Percentiles rank a stretch among this genome's conserved stretches.
Evolutionary conservation across 30 jellyfish, hydroid and myxozoan genomes (phyloP).

Genomic region (Haliclystus octoradiatus): DNA sequence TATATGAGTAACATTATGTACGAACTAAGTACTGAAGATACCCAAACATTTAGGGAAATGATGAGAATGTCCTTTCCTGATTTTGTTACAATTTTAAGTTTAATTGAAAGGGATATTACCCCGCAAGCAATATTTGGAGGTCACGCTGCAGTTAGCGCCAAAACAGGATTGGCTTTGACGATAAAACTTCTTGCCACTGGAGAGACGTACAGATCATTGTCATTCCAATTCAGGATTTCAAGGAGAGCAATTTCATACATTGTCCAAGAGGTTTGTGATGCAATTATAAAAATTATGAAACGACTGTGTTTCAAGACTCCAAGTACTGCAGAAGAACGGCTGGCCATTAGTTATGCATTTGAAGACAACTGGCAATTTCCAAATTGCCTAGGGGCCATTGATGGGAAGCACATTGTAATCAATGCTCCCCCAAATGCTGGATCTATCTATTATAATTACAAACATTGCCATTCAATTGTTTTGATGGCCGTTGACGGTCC

Average conservation of each 20-base stretch:
- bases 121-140: neutral
- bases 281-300: too few species aligned
- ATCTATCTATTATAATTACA: slow-evolving; percentile 6
- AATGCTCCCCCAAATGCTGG: slow-evolving; percentile 12
- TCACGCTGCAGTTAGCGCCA: neutral
- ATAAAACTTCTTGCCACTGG: slow-evolving; percentile 22
- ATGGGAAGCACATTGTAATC: too few species aligned
- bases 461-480: slow-evolving; percentile 7
- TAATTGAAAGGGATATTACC: neutral
- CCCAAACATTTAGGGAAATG: neutral
- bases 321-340: slow-evolving; percentile 21
- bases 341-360: slow-evolving; percentile 1
- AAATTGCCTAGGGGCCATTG: too few species aligned
- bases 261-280: too few species aligned
- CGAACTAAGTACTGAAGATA: neutral
- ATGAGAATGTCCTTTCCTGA: neutral
- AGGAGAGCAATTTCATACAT: too few species aligned
- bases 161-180: slow-evolving; percentile 12
- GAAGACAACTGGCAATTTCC: slow-evolving; percentile 24
- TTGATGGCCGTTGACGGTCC: slow-evolving; percentile 31
- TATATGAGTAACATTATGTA: too few species aligned
- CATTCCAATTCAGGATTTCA: slow-evolving; percentile 9
- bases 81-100: too few species aligned
- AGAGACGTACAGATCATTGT: slow-evolving; percentile 10
- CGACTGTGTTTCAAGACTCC: slow-evolving; percentile 4